These are phyloP conservation scores for Zelleria hepariella DNA, from an alignment of 2,888 invertebrate species.

Conservation along the genomic window DNA sequence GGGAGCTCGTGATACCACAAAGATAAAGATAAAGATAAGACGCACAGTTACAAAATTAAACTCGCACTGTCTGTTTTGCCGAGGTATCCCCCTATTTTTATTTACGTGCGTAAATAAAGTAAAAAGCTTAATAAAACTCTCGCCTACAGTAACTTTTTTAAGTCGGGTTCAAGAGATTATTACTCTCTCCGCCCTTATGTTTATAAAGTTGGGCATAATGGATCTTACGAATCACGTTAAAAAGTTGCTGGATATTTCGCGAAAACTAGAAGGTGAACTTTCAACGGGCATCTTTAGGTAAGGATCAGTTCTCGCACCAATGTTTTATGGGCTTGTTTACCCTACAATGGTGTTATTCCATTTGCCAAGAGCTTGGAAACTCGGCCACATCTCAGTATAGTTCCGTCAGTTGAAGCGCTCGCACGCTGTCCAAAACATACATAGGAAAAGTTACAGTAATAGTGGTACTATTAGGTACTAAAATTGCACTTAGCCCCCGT, in stretches of 20 bases:
- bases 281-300: too few species aligned
- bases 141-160: not conserved
- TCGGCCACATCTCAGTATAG: slow-evolving; percentile 52
- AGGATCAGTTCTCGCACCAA: too few species aligned
- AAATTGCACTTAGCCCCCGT: not conserved
- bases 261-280: not conserved
- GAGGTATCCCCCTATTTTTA: too few species aligned
- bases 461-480: not conserved
- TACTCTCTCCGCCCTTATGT: not conserved
- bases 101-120: not conserved
- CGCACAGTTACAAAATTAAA: too few species aligned
- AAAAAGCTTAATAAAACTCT: not conserved
- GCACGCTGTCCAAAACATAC: slow-evolving; percentile 31
- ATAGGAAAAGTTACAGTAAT: not conserved
- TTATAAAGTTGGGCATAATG: not conserved
- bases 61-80: too few species aligned
- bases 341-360: slow-evolving; percentile 45
- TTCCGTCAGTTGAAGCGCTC: slow-evolving; percentile 43
- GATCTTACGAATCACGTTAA: not conserved
- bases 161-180: not conserved
- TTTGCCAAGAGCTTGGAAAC: slow-evolving; percentile 43
- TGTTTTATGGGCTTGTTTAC: slow-evolving; percentile 41
- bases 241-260: not conserved
- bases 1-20: too few species aligned
- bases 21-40: too few species aligned